Evolutionary conservation across 2,797 vertebrate species (phyloP).

Genomic region (Lacerta agilis): DNA sequence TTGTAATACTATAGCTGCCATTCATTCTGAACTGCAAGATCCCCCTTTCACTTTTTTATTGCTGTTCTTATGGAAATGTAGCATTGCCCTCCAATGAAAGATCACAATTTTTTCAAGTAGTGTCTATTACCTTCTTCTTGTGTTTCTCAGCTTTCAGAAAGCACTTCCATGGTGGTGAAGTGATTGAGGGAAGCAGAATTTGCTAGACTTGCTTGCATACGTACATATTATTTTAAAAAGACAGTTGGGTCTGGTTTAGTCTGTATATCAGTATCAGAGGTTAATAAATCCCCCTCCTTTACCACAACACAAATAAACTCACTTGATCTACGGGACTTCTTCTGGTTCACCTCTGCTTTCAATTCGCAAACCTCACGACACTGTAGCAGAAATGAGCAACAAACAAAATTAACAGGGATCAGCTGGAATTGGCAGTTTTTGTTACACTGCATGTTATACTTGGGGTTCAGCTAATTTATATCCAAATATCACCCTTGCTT

Average conservation of each 20-base stretch:
- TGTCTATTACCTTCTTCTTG: not conserved
- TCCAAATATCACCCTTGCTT: too few relatives aligned
- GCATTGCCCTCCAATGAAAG: not conserved
- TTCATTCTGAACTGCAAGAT: not conserved
- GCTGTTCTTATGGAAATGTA: not conserved
- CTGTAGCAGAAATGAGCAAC: slow-evolving; percentile 64
- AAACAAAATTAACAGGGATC: not conserved
- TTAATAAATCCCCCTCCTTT: too few relatives aligned
- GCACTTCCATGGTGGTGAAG: not conserved
- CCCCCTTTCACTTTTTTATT: not conserved
- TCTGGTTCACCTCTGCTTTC: slow-evolving; percentile 74
- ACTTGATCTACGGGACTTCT: slow-evolving; percentile 69
- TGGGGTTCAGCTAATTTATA: too few relatives aligned
- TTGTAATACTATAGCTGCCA: not conserved
- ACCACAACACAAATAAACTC: slow-evolving; percentile 5
- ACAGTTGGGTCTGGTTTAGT: too few relatives aligned
- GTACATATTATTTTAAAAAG: too few relatives aligned
- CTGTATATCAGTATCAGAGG: too few relatives aligned
- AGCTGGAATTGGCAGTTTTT: too few relatives aligned
- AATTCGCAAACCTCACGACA: slow-evolving; percentile 78
- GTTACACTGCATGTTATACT: too few relatives aligned
- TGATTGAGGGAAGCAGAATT: not conserved
- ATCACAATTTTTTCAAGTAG: not conserved
- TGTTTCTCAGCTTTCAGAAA: not conserved
- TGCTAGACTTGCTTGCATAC: too few relatives aligned